phyloP scores from a whole-genome alignment of 2,888 invertebrate species.

The Epinotia demarniana region DNA sequence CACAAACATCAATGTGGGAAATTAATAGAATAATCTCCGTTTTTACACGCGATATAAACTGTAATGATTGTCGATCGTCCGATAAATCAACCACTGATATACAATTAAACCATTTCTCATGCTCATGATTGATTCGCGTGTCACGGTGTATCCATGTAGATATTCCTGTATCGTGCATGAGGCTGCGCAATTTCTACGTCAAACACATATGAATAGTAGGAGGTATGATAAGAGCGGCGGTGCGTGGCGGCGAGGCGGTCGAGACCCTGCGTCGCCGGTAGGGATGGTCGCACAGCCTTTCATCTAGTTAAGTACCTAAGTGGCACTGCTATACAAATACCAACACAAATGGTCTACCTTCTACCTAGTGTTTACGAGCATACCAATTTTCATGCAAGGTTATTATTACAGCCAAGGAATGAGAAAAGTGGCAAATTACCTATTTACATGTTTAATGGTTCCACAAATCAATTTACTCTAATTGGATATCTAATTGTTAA shows the following conservation, averaged over 20 bases:
- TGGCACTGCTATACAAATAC: background rate
- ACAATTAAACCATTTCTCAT: conserved; percentile 64
- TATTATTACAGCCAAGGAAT: too few species aligned
- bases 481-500: background rate
- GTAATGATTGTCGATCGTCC: conserved; percentile 47
- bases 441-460: too few species aligned
- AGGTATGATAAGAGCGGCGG: conserved; percentile 1
- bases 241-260: conserved; percentile 17
- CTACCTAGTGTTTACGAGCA: too few species aligned
- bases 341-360: background rate
- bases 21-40: conserved; percentile 47
- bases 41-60: conserved; percentile 55
- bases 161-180: conserved; percentile 37
- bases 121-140: conserved; percentile 59
- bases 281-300: conserved; percentile 4
- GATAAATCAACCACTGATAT: conserved; percentile 58
- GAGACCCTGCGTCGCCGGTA: conserved; percentile 14
- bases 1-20: conserved; percentile 50
- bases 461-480: background rate
- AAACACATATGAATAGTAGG: conserved; percentile 24
- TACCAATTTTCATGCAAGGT: too few species aligned
- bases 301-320: background rate
- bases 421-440: too few species aligned
- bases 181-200: conserved; percentile 31
- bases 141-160: conserved; percentile 48